A percentile compares a stretch with the other conserved stretches of the same genome.
Conservation (phyloP, 2,113 vertebrate genomes). For the Epinephelus lanceolatus region DNA sequence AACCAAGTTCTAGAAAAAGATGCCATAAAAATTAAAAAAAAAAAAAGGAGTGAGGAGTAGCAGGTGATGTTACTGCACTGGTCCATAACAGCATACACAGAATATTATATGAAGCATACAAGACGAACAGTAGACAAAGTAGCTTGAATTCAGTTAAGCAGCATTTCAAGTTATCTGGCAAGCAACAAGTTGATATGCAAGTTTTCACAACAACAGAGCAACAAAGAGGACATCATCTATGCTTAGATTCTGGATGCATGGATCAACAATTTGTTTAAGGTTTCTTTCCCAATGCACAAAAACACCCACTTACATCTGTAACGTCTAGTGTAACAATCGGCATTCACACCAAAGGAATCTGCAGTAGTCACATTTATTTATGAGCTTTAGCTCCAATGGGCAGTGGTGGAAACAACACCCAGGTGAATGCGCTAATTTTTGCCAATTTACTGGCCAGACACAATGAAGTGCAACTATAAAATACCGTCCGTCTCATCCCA, state of each 20-base stretch:
- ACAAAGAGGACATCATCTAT: constrained; percentile 7
- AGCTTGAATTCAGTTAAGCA: constrained; percentile 1
- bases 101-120: background rate
- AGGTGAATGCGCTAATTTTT: too few relatives aligned
- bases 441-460: too few relatives aligned
- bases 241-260: background rate
- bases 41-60: background rate
- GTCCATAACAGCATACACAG: background rate
- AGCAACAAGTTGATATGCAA: background rate
- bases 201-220: constrained; percentile 1
- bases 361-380: too few relatives aligned
- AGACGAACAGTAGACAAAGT: background rate
- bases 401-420: too few relatives aligned
- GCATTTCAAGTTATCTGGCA: background rate
- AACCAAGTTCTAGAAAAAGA: background rate
- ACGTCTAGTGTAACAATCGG: too few relatives aligned
- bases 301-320: too few relatives aligned
- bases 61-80: background rate
- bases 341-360: too few relatives aligned
- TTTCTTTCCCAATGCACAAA: too few relatives aligned
- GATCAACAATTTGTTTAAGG: background rate
- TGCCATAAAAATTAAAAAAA: background rate
- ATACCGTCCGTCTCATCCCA: too few relatives aligned
- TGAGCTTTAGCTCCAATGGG: too few relatives aligned
- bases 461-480: too few relatives aligned